A percentile compares a stretch with the other conserved stretches of the same genome.
phyloP scores from a whole-genome alignment of 1,140 invertebrate genomes.

The Varroa destructor region DNA sequence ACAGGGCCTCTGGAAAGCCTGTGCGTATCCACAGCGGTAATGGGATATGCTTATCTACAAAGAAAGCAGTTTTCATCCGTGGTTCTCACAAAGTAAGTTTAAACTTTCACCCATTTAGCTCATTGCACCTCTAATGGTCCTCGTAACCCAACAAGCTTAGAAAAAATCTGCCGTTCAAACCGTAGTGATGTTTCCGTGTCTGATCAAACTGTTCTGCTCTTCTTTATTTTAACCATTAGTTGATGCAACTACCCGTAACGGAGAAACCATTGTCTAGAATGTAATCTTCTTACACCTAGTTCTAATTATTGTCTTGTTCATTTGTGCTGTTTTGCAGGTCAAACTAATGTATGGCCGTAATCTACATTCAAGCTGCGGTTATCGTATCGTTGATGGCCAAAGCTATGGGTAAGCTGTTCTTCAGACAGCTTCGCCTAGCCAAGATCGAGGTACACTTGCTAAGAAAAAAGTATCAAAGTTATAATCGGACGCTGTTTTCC shows the following conservation, averaged over 20 bases:
- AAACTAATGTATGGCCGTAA: conserved; percentile 56
- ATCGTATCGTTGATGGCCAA: conserved; percentile 87
- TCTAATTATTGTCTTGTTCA: conserved; percentile 34
- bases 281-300: not conserved
- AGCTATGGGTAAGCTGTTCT: conserved; percentile 87
- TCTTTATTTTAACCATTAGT: conserved; percentile 30
- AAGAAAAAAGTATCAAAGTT: conserved; percentile 13
- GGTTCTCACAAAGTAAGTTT: conserved; percentile 97
- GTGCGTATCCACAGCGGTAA: conserved; percentile 66
- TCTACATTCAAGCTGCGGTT: conserved; percentile 94
- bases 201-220: not conserved
- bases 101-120: conserved; percentile 38
- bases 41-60: conserved; percentile 94
- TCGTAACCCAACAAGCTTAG: too few species aligned
- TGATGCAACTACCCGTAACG: conserved; percentile 21
- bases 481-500: not conserved
- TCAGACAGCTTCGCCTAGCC: conserved; percentile 85
- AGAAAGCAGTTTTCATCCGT: conserved; percentile 99
- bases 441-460: conserved; percentile 73
- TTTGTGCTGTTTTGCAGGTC: conserved; percentile 34
- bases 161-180: too few species aligned
- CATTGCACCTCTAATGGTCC: too few species aligned
- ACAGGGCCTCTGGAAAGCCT: conserved; percentile 40
- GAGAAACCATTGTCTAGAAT: not conserved
- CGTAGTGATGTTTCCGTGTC: too few species aligned